A percentile compares a stretch with the other conserved stretches of the same genome.
phyloP scores from a whole-genome alignment of 2,113 vertebrate genomes.

The Phyllopteryx taeniolatus region DNA sequence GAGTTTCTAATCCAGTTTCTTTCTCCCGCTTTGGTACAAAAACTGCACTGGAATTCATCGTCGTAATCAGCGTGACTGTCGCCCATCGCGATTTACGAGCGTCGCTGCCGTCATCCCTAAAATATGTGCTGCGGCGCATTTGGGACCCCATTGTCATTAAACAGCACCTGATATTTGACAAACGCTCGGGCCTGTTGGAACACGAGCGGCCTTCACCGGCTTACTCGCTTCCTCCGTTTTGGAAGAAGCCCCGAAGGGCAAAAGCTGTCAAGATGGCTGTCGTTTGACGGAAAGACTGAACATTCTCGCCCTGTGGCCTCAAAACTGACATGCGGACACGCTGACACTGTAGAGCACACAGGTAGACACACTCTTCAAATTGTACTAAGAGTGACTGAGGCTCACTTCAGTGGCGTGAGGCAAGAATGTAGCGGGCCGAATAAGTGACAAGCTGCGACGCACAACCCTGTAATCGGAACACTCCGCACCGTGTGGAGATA shows the following conservation, averaged over 20 bases:
- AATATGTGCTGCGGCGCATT: constrained; percentile 51
- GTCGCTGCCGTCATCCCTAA: constrained; percentile 13
- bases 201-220: constrained; percentile 26
- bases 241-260: constrained; percentile 24
- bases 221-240: too few relatives aligned
- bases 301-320: constrained; percentile 24
- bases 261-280: constrained; percentile 36
- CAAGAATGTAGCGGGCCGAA: constrained; percentile 42
- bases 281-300: constrained; percentile 23
- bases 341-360: constrained; percentile 15
- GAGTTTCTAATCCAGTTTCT: too few relatives aligned
- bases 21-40: not conserved
- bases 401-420: constrained; percentile 37
- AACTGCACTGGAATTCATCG: not conserved
- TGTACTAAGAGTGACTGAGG: not conserved
- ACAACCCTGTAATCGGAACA: constrained; percentile 62
- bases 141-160: constrained; percentile 49
- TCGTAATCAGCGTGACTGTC: not conserved
- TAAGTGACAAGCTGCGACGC: constrained; percentile 56
- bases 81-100: not conserved
- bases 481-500: constrained; percentile 37
- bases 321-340: constrained; percentile 23
- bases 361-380: not conserved
- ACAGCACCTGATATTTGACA: constrained; percentile 50
- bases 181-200: constrained; percentile 61